These are phyloP conservation scores for Nomada lathburiana DNA, from an alignment of 2,888 invertebrate species.

Conservation along the genomic window DNA sequence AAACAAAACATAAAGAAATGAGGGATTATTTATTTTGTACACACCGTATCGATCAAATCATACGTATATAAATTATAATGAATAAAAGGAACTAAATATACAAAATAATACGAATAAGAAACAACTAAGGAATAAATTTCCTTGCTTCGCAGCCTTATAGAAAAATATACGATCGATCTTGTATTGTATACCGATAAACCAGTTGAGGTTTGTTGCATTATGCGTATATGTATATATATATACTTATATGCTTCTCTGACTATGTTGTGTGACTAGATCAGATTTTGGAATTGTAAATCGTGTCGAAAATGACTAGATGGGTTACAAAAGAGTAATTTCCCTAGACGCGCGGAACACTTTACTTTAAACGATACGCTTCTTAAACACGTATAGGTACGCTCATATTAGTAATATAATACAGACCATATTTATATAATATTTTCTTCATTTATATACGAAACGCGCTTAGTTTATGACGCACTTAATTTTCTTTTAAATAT, in stretches of 20 bases:
- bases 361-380: slow-evolving; percentile 47
- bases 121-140: slow-evolving; percentile 26
- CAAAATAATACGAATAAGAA: slow-evolving; percentile 49
- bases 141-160: slow-evolving; percentile 56
- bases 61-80: slow-evolving; percentile 31
- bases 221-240: slow-evolving; percentile 23
- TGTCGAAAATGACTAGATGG: slow-evolving; percentile 79
- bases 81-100: slow-evolving; percentile 46
- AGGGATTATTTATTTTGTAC: slow-evolving; percentile 58
- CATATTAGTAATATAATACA: slow-evolving; percentile 72
- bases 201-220: slow-evolving; percentile 35
- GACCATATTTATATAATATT: slow-evolving; percentile 60
- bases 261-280: slow-evolving; percentile 78
- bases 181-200: slow-evolving; percentile 46
- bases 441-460: slow-evolving; percentile 63
- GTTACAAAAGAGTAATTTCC: slow-evolving; percentile 64
- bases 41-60: slow-evolving; percentile 32
- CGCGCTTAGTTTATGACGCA: slow-evolving; percentile 55
- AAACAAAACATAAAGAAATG: slow-evolving; percentile 40
- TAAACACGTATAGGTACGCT: slow-evolving; percentile 39
- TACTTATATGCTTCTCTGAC: slow-evolving; percentile 33
- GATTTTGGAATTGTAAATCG: slow-evolving; percentile 76
- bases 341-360: slow-evolving; percentile 59
- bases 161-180: slow-evolving; percentile 63
- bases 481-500: slow-evolving; percentile 66